Conservation (phyloP, 1,140 invertebrate genomes). For the Drosophila nannoptera region DNA sequence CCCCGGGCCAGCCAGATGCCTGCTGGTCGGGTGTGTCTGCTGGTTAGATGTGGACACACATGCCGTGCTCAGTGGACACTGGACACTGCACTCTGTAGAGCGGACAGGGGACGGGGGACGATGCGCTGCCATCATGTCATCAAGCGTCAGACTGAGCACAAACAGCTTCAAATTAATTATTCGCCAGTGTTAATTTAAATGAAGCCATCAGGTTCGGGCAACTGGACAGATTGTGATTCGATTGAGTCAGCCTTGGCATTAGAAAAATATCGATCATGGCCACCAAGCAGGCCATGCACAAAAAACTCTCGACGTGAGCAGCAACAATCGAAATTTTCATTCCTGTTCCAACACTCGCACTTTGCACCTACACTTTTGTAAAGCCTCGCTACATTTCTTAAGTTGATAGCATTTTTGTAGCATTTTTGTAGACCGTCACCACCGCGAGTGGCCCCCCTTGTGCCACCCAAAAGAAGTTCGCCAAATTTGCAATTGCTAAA, state of each 20-base stretch:
- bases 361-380: slow-evolving; percentile 15
- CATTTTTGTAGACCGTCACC: too few species aligned
- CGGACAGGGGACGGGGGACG: slow-evolving; percentile 5
- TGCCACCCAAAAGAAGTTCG: background rate
- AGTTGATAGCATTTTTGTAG: slow-evolving; percentile 3
- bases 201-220: slow-evolving; percentile 67
- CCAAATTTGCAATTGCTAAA: slow-evolving; percentile 18
- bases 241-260: slow-evolving; percentile 41
- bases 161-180: slow-evolving; percentile 77
- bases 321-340: slow-evolving; percentile 18
- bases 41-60: slow-evolving; percentile 55
- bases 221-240: slow-evolving; percentile 30
- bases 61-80: slow-evolving; percentile 5
- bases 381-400: slow-evolving; percentile 3
- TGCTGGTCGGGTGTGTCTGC: slow-evolving; percentile 2
- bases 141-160: slow-evolving; percentile 71
- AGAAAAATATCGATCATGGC: background rate
- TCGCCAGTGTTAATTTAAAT: slow-evolving; percentile 72
- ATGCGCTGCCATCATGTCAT: slow-evolving; percentile 49
- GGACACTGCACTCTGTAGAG: slow-evolving; percentile 1
- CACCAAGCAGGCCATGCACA: background rate
- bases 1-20: slow-evolving; percentile 6
- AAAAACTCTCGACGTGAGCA: background rate
- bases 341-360: slow-evolving; percentile 6
- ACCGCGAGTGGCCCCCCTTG: too few species aligned